A percentile compares a stretch with the other conserved stretches of the same genome.
phyloP scores from a whole-genome alignment of 2,888 invertebrate species.

The Macropis europaea region DNA sequence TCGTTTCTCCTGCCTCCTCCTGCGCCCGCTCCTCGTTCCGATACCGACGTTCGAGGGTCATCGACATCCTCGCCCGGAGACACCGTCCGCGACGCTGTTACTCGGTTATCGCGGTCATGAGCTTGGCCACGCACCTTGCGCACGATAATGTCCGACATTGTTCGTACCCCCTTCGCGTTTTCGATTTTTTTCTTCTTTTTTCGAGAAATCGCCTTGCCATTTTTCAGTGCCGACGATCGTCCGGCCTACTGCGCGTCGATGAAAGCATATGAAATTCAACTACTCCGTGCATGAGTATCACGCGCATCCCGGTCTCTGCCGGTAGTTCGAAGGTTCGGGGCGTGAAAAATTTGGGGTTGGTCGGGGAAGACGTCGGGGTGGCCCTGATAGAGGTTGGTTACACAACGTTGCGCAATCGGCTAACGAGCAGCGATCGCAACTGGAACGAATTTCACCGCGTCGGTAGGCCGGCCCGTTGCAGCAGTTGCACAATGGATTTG shows the following conservation, averaged over 20 bases:
- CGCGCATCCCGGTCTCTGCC: too few relatives aligned
- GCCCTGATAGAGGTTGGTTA: constrained; percentile 33
- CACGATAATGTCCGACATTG: constrained; percentile 54
- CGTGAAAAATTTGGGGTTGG: background rate
- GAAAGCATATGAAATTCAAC: too few relatives aligned
- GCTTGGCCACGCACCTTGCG: constrained; percentile 65
- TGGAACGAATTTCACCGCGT: constrained; percentile 67
- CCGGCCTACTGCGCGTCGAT: too few relatives aligned
- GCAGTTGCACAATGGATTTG: constrained; percentile 68
- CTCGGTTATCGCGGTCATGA: constrained; percentile 44
- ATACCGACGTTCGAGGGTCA: constrained; percentile 63
- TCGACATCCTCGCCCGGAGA: constrained; percentile 62
- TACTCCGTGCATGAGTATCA: too few relatives aligned
- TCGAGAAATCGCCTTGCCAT: background rate
- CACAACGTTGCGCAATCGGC: constrained; percentile 58
- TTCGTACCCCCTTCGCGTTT: background rate
- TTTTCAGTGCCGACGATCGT: too few relatives aligned
- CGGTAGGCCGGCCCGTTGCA: constrained; percentile 49
- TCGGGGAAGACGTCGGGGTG: background rate
- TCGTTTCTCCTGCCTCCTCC: background rate
- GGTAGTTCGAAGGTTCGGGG: too few relatives aligned
- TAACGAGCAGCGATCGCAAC: constrained; percentile 62
- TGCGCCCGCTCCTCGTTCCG: constrained; percentile 17
- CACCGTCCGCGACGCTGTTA: constrained; percentile 45
- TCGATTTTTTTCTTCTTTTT: background rate